These are phyloP conservation scores for Pangasianodon gigas DNA, from an alignment of 2,113 vertebrate species.

Conservation along the genomic window DNA sequence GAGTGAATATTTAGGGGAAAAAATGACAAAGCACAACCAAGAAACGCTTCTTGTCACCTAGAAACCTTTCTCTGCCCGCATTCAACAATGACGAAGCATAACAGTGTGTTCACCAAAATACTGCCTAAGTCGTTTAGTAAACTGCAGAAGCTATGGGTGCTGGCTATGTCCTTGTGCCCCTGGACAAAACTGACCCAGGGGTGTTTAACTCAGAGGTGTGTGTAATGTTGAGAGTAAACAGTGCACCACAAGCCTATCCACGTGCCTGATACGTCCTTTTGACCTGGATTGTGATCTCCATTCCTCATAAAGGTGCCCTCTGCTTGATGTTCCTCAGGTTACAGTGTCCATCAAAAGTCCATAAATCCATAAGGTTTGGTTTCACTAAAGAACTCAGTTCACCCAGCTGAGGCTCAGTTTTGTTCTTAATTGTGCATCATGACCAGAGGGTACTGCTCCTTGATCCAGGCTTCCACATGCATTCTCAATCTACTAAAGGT, in stretches of 20 bases:
- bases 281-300: slow-evolving; percentile 5
- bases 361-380: background rate
- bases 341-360: background rate
- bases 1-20: background rate
- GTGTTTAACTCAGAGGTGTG: background rate
- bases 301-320: background rate
- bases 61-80: slow-evolving; percentile 37
- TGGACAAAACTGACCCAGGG: slow-evolving; percentile 43
- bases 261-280: slow-evolving; percentile 3
- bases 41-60: background rate
- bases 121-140: slow-evolving; percentile 58
- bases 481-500: background rate
- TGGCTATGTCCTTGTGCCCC: slow-evolving; percentile 35
- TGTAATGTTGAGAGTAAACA: slow-evolving; percentile 58
- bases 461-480: background rate
- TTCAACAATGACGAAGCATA: slow-evolving; percentile 40
- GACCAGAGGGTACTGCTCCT: background rate
- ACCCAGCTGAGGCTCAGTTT: background rate
- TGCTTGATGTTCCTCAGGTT: background rate
- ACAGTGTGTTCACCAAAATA: slow-evolving; percentile 61
- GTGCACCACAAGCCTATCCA: slow-evolving; percentile 19
- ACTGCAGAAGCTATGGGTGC: slow-evolving; percentile 44
- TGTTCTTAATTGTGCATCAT: background rate
- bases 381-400: too few relatives aligned
- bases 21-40: background rate